Evolutionary conservation across 2,797 vertebrate genomes (phyloP), one percentile per base, ranked within the genome.

Genomic region (Crocodylus rhombifer): DNA sequence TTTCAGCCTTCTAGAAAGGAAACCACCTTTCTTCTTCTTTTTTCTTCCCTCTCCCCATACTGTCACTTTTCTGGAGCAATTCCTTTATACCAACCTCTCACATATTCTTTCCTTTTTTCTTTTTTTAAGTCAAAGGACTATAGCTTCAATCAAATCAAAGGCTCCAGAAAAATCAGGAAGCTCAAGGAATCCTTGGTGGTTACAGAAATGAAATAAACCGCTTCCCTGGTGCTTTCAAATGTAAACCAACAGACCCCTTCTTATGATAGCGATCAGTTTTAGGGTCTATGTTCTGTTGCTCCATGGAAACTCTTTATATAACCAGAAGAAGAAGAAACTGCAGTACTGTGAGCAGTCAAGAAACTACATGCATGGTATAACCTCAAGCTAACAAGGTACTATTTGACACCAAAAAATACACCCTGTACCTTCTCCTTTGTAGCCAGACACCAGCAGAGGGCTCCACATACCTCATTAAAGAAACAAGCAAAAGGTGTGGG

Each of bases 101-200:
- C 84, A 82, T 77, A 93, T 84, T 82, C 16, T 92, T 86, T 92
- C 80, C 26, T 23, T 84, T 23, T 84, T 93, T 91, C 3, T 4
- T 93, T 91, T 3, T 4, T 5, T 90, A n/a, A n/a, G n/a, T n/a
- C n/a, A 26, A 94, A 91, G 84, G n/a, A 23, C 17, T 55, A 82
- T 6, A 80, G 13, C 11, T 75, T 77, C 36, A 21, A 93, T 56
- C 71, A 88, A 88, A 94, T 88, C 77, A 93, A 95, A 88, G 14
- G 36, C 56, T 88, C 61, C 25, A 74, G 58, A 92, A 60, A 51
- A 91, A 90, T 80, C 74, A 89, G 74, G 25, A 57, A 86, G 56
- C 16, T 11, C 42, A 2, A 1, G 82, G 88, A 92, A 91, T 84
- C 62, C 91, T 87, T 76, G 25, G 55, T 77, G 88, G 78, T 18